A percentile compares a stretch with the other conserved stretches of the same genome.
These are phyloP conservation scores for Nemurella pictetii DNA, from an alignment of 2,888 invertebrate genomes.

Conservation along the genomic window DNA sequence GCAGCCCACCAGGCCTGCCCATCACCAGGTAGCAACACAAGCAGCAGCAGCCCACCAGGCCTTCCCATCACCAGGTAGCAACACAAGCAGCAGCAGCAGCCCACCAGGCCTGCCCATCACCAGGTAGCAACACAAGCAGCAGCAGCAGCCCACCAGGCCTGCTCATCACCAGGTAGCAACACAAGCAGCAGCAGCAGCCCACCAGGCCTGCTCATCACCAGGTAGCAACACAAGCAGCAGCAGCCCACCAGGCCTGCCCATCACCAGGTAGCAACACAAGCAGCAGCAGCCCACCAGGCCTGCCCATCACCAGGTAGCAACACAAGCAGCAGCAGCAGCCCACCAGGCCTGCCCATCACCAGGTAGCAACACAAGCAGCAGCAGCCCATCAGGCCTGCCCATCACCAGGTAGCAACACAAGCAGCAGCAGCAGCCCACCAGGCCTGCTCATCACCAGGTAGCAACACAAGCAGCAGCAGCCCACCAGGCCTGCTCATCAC, in stretches of 20 bases:
- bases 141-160: too few species aligned
- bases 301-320: slow-evolving; percentile 58
- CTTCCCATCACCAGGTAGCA: too few species aligned
- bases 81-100: too few species aligned
- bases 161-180: too few species aligned
- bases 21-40: slow-evolving; percentile 54
- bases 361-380: too few species aligned
- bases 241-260: too few species aligned
- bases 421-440: too few species aligned
- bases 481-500: slow-evolving; percentile 56
- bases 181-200: background rate
- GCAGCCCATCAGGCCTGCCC: slow-evolving; percentile 51
- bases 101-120: slow-evolving; percentile 56
- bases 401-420: slow-evolving; percentile 54
- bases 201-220: slow-evolving; percentile 57
- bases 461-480: too few species aligned
- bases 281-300: slow-evolving; percentile 46
- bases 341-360: too few species aligned
- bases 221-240: slow-evolving; percentile 48
- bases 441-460: too few species aligned
- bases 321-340: background rate
- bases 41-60: too few species aligned
- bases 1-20: slow-evolving; percentile 51
- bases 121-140: slow-evolving; percentile 49
- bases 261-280: too few species aligned